Percentiles rank a stretch among this genome's conserved stretches.
Conservation (phyloP, 2,888 invertebrate genomes). For the Lithosia quadra region DNA sequence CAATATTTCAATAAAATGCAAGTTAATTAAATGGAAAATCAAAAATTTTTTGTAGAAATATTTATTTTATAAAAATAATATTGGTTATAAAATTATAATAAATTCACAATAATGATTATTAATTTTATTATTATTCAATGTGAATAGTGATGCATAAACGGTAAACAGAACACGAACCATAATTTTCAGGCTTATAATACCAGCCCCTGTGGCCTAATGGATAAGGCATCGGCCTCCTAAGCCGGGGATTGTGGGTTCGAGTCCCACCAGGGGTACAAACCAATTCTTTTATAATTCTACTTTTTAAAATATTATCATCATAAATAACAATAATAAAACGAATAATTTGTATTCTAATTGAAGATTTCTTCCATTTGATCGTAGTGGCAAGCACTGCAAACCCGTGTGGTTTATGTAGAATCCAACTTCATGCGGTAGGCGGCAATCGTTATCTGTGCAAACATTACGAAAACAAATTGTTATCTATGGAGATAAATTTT, state of each 20-base stretch:
- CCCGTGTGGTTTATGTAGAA: conserved; percentile 83
- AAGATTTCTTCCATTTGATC: conserved; percentile 56
- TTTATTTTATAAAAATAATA: not conserved
- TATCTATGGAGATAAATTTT: not conserved
- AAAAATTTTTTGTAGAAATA: not conserved
- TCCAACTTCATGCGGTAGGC: conserved; percentile 89
- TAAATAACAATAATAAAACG: conserved; percentile 49
- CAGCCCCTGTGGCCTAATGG: conserved; percentile 92
- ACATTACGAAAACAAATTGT: conserved; percentile 40
- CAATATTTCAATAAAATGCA: too few species aligned
- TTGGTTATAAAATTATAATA: not conserved
- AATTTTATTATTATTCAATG: not conserved
- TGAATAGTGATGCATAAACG: not conserved
- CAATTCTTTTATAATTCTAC: not conserved
- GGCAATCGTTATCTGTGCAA: conserved; percentile 88
- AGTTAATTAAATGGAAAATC: not conserved
- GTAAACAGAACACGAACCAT: conserved; percentile 9
- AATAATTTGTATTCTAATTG: conserved; percentile 24
- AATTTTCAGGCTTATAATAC: rapidly evolving
- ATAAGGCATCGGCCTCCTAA: conserved; percentile 93
- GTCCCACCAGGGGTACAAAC: conserved; percentile 90
- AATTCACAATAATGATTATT: too few species aligned
- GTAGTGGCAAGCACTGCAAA: conserved; percentile 76
- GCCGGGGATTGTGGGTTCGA: conserved; percentile 93
- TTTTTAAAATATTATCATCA: conserved; percentile 43